Evolutionary conservation across 2,113 vertebrate genomes (phyloP), one percentile per base, ranked within the genome.

Genomic region (Nasalis larvatus): DNA sequence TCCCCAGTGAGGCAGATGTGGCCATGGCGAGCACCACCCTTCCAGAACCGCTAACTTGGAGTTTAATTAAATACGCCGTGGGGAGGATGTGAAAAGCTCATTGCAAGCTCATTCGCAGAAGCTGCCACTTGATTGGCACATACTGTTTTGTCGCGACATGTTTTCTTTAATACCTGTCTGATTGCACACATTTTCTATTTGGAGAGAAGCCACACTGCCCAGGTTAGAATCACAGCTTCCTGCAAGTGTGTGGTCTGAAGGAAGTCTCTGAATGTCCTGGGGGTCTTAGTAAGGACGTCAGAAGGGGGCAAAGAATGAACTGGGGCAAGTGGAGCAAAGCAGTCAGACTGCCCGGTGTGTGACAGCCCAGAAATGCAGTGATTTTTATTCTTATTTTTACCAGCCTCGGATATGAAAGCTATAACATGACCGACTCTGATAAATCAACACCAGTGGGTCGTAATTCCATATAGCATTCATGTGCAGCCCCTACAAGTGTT

Each of bases 271-370:
- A 58, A 47, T 9, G 2, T 60, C 25, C 32, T 6, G 45, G 27
- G 20, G 21, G 21, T 23, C 23, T 42, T 23, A 18, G 54, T 8
- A 30, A 32, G 17, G 47, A 25, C 40, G 1, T 58, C 32, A 8
- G 27, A 1, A 20, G 20, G 21, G 20, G 2, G 20, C 68, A 18
- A 9, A 52, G 52, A 60, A 60, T 13, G 25, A 49, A 0, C 0
- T 8, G 8, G 13, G 17, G 27, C 13, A 73, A 4, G 20, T 9
- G 12, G 18, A 27, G 40, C 42, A 21, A 20, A 73, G n/a, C 27
- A 11, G 3, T 1, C 1, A 18, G 8, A 35, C 54, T 5, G 27
- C 77, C 35, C 6, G 7, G 11, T 20, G 7, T 13, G 42, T 5
- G 10, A 13, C 20, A 20, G 0, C 21, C 21, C 52, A 27, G 54